phyloP scores from a whole-genome alignment of 2,113 vertebrate species.

The Perccottus glenii region DNA sequence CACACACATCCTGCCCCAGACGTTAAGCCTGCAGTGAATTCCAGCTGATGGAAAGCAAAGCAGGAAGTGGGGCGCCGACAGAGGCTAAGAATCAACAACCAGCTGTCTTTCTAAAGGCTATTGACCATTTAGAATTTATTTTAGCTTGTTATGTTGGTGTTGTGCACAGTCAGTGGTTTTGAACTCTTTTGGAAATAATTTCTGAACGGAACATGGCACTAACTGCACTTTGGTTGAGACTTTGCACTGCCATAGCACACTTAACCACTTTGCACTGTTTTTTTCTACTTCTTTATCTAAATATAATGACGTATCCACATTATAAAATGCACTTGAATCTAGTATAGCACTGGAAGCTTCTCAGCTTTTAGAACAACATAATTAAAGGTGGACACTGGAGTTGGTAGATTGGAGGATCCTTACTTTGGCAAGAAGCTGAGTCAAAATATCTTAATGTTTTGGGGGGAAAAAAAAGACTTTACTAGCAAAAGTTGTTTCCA shows the following conservation, averaged over 20 bases:
- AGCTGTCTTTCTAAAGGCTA: conserved; percentile 8
- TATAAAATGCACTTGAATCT: no score
- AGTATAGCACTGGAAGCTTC: no score
- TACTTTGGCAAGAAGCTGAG: no score
- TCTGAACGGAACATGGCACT: background rate
- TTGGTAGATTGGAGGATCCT: no score
- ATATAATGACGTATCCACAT: no score
- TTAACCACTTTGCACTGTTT: background rate
- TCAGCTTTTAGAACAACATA: no score
- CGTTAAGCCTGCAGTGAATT: background rate
- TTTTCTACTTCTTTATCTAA: background rate
- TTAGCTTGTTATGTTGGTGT: conserved; percentile 1
- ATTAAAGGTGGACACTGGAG: no score
- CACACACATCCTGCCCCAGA: conserved; percentile 23
- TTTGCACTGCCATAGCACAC: background rate
- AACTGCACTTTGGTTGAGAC: background rate
- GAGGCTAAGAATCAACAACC: conserved; percentile 1
- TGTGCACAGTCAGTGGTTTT: background rate
- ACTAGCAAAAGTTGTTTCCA: no score
- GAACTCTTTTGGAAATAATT: conserved; percentile 1
- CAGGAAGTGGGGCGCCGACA: conserved; percentile 41
- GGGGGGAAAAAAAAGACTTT: no score
- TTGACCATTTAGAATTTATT: conserved; percentile 7
- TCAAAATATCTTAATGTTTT: no score
- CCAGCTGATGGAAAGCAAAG: conserved; percentile 47